Base-by-base conservation (phyloP, 2,888 invertebrate genomes). In the Eristalinus aeneus region DNA sequence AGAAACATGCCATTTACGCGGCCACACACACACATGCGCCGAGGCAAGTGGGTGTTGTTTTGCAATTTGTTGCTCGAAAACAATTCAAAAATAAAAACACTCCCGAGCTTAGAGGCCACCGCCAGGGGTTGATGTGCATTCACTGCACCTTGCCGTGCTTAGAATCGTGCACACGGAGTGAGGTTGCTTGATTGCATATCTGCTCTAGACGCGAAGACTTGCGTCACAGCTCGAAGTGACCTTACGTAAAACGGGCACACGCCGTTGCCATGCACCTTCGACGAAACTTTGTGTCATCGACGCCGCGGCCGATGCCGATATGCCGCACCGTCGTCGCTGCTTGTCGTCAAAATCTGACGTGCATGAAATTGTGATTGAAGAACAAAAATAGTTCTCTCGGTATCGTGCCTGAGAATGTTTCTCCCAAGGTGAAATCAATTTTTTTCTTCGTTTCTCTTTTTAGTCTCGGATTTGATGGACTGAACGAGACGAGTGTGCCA, bases 351-450 rank as follows among this genome's bases (percentile, higher is more conserved):
- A 46, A 34, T 27, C 20, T 65, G 46, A 83, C 71, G 27, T 71
- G 71, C 74, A 79, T 63, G 23, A 75, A 74, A 79, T 61, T 69
- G 31, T 74, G 54, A 64, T 61, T 75, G 71, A 67, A 39, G 63
- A 63, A 79, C 75, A 16, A 79, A 84, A 79, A 84, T 84, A 84
- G 84, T 79, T 84, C 27, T 84, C 27, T 63, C 10, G 68, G 61
- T 61, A 31, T 75, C 60, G 73, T 84, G 74, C 65, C 78, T 53
- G 46, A 54, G 32, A 74, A 34, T 54, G 27, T 27, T 27, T 27
- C 5, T 65, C 74, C 71, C 79, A 84, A 79, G 79, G 84, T 79
- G 67, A 79, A 84, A 84, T 83, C 69, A 68, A 78, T 77, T 84
- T 84, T 67, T n/a, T 79, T 65, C 5, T 27, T 82, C 77, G 72